Base-by-base conservation (phyloP, 2,113 vertebrate species). In the Antennarius striatus region DNA sequence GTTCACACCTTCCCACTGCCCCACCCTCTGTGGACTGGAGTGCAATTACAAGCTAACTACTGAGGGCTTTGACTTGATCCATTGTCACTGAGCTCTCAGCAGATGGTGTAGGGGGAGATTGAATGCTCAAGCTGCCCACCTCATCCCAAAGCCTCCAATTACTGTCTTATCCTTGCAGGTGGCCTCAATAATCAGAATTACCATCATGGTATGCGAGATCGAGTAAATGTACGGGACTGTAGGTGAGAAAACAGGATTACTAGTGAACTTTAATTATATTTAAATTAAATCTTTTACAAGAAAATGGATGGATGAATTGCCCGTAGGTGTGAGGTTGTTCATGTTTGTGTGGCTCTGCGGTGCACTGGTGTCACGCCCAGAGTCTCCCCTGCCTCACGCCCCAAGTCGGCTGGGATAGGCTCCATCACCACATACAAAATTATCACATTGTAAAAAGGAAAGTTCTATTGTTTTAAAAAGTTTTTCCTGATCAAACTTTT, bases 61-160 rank as follows among this genome's bases (percentile, higher is more conserved):
- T 14, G 6, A 69, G 22, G 32, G 56, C 77, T 80, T 65, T 72
- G 76, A 63, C 76, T 63, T 71, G 74, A 79, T 71, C 80, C 62
- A 39, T 39, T 55, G 75, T 64, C 71, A 54, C 49, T 75, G 76
- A 84, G 65, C 67, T 67, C 57, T 80, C 81, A 77, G 74, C 74
- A 66, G 78, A 85, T 85, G 82, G 83, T 49, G 42, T 4, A 16
- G 45, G 59, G 68, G 0, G 45, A 73, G 65, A 69, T 40, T 76
- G 80, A 48, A 73, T 61, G 45, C 66, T 75, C 43, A 75, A 85
- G 80, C 79, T 14, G 79, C 63, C 81, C 61, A 61, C 13, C 63
- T 79, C 56, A 49, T 72, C 55, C 29, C 73, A 81, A 79, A 80
- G 74, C 79, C 47, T 79, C 68, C 74, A 71, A 39, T 77, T 17